A percentile compares a stretch with the other conserved stretches of the same genome.
Evolutionary conservation across 1,140 invertebrate genomes (phyloP).

Genomic region (Scaptomyza hsui): DNA sequence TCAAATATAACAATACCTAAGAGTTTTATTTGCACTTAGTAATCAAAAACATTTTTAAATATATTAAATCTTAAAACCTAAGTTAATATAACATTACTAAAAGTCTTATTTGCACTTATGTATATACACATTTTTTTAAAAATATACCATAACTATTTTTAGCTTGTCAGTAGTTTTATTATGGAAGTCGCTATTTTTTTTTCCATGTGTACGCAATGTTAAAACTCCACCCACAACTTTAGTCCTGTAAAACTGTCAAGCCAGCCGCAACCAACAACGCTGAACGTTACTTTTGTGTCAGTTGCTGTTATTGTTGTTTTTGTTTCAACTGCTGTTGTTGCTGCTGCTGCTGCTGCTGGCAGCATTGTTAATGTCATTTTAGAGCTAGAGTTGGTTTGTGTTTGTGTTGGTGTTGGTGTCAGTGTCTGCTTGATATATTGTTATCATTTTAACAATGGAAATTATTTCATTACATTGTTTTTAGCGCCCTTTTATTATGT

Average conservation of each 20-base stretch:
- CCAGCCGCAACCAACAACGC: slow-evolving; percentile 44
- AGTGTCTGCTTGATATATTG: slow-evolving; percentile 78
- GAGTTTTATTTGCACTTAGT: no score
- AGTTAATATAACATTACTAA: no score
- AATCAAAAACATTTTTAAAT: no score
- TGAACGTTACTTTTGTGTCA: slow-evolving; percentile 7
- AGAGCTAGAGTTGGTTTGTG: slow-evolving; percentile 12
- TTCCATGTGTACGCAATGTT: background rate
- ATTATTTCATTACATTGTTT: slow-evolving; percentile 82
- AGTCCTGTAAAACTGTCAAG: slow-evolving; percentile 51
- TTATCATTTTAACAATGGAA: slow-evolving; percentile 80
- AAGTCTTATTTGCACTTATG: no score
- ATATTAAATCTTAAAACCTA: no score
- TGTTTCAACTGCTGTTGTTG: slow-evolving; percentile 27
- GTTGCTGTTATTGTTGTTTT: slow-evolving; percentile 27
- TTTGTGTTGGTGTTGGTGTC: slow-evolving; percentile 8
- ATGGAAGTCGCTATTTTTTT: background rate
- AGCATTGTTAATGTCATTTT: slow-evolving; percentile 53
- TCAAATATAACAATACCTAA: no score
- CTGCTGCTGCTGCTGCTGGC: slow-evolving; percentile 42
- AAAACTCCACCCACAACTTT: background rate
- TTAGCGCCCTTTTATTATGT: slow-evolving; percentile 63
- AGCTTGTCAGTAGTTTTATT: background rate
- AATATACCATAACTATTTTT: no score
- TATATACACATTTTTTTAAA: no score